Evolutionary conservation across 2,888 invertebrate genomes (phyloP).

Genomic region (Abscondita cerata): DNA sequence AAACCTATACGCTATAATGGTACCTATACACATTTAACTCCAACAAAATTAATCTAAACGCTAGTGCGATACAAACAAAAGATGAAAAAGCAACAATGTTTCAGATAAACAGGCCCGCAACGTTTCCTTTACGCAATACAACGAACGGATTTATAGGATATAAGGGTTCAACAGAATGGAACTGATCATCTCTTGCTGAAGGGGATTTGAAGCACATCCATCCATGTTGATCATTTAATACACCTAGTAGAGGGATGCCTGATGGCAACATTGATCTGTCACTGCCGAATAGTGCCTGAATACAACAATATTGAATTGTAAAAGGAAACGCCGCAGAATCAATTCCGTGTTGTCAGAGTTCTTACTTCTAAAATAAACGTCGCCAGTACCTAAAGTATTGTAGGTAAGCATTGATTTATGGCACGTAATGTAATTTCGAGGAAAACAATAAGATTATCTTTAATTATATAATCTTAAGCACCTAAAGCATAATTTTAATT

Average conservation of each 20-base stretch:
- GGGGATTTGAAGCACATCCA: slow-evolving; percentile 43
- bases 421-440: neutral
- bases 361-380: neutral
- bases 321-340: slow-evolving; percentile 7
- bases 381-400: too few relatives aligned
- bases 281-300: slow-evolving; percentile 11
- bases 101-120: slow-evolving; percentile 14
- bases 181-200: slow-evolving; percentile 31
- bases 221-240: slow-evolving; percentile 45
- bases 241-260: slow-evolving; percentile 40
- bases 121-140: slow-evolving; percentile 23
- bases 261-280: slow-evolving; percentile 42
- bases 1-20: too few relatives aligned
- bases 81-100: slow-evolving; percentile 7
- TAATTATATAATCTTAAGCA: too few relatives aligned
- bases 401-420: neutral
- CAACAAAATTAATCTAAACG: neutral
- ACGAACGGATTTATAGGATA: slow-evolving; percentile 29
- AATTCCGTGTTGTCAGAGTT: neutral
- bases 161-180: slow-evolving; percentile 26
- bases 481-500: slow-evolving; percentile 3
- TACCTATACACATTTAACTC: too few relatives aligned
- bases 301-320: slow-evolving; percentile 8
- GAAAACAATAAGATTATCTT: slow-evolving; percentile 1
- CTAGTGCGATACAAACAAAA: neutral